Conservation (phyloP, 2,113 vertebrate genomes). For the Pterocles gutturalis region DNA sequence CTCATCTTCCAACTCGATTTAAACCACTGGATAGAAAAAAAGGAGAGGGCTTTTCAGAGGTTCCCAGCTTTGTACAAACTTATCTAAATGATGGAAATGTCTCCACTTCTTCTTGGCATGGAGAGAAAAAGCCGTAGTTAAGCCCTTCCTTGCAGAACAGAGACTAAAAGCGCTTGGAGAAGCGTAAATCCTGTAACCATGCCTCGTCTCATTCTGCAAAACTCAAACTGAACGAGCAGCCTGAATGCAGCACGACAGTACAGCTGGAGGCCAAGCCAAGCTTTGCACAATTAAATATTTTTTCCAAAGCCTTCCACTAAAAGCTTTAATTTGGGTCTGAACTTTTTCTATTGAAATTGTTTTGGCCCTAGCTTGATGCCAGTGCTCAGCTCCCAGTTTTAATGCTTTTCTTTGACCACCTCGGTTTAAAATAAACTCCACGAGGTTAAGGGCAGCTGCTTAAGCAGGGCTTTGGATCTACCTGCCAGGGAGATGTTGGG, state of each 20-base stretch:
- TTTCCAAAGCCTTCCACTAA: not conserved
- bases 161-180: too few species aligned
- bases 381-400: not conserved
- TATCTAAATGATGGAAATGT: not conserved
- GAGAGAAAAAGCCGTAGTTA: not conserved
- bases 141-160: not conserved
- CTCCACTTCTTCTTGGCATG: not conserved
- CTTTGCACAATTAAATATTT: not conserved
- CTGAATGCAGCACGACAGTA: not conserved
- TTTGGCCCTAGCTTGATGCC: fast-evolving
- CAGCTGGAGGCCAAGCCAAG: not conserved
- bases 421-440: not conserved
- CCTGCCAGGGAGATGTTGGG: not conserved
- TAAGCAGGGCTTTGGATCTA: not conserved
- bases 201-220: not conserved
- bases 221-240: not conserved
- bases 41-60: not conserved
- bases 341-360: too few species aligned
- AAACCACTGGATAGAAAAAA: not conserved
- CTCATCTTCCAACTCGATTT: not conserved
- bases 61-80: not conserved
- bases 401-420: not conserved
- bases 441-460: not conserved
- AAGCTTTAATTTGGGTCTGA: not conserved
- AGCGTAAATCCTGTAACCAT: fast-evolving